Evolutionary conservation across 2,888 invertebrate genomes (phyloP).

Genomic region (Aromia moschata): DNA sequence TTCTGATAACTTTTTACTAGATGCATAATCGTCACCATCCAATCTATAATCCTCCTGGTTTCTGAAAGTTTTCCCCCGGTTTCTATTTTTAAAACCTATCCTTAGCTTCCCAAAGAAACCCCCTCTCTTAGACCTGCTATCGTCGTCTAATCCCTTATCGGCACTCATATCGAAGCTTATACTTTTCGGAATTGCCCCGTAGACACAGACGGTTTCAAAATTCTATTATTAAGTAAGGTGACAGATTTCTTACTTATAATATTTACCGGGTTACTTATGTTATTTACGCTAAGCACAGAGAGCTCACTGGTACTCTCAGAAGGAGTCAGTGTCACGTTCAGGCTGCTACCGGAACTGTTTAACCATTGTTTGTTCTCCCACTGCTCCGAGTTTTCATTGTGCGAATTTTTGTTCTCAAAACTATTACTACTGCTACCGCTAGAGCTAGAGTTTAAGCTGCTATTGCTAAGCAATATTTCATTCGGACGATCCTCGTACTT

Average conservation of each 20-base stretch:
- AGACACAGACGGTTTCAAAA: constrained; percentile 66
- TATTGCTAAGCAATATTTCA: constrained; percentile 66
- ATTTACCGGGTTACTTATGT: constrained; percentile 40
- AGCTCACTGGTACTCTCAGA: constrained; percentile 58
- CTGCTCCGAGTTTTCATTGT: constrained; percentile 47
- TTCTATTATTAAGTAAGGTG: constrained; percentile 33
- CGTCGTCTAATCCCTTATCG: constrained; percentile 73
- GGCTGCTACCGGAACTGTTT: constrained; percentile 57
- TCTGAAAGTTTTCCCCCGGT: constrained; percentile 65
- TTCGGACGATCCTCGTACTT: constrained; percentile 51
- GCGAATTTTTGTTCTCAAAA: constrained; percentile 56
- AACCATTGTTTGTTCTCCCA: constrained; percentile 59
- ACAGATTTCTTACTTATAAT: constrained; percentile 34
- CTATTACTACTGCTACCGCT: constrained; percentile 63
- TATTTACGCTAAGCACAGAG: constrained; percentile 53
- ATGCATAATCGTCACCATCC: constrained; percentile 44
- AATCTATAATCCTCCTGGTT: constrained; percentile 52
- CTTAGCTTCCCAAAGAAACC: constrained; percentile 80
- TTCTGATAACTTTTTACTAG: constrained; percentile 37
- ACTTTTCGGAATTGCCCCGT: constrained; percentile 90
- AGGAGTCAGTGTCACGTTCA: constrained; percentile 57
- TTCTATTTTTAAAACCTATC: constrained; percentile 72
- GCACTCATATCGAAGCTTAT: constrained; percentile 92
- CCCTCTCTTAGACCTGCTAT: constrained; percentile 70
- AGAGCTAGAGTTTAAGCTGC: constrained; percentile 67